Base-by-base conservation (phyloP, 2,888 invertebrate species). In the Tigriopus californicus region DNA sequence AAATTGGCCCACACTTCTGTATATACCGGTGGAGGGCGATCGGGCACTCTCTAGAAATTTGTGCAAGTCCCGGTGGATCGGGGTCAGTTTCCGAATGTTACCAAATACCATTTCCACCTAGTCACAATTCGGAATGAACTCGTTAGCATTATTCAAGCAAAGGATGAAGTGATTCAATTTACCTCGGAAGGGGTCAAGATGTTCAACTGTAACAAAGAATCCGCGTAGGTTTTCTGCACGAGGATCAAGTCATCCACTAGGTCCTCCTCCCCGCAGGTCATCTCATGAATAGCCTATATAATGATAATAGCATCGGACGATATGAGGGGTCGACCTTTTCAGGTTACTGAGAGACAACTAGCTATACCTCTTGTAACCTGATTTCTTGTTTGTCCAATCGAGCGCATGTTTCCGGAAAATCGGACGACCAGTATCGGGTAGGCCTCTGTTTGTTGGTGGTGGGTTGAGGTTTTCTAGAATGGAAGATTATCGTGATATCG, bases 201-300 rank as follows among this genome's bases (percentile, higher is more conserved):
- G 18, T 53, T 53, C n/a, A 53, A 33, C 15, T 33, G 24, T 8
- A 53, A 15, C 24, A 53, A 15, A 53, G 25, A 25, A 5, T 53
- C 54, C 11, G 54, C 54, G 18, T 53, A 53, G 12, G 54, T 53
- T 25, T 33, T 22, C 12, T 40, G 25, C 40, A 53, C 24, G 13
- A 53, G 54, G n/a, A 15, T 53, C 54, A 53, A 5, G 18, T 53
- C 54, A 12, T 53, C 25, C 22, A 53, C 54, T 3, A 53, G 40
- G 18, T 53, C 54, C 15, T 53, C 54, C 11, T 53, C 54, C 2
- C 54, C 54, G 15, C 15, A 33, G 6, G 22, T 33, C 15, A 53
- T 13, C 40, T 53, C 54, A 33, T 25, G 33, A 24, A 53, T 33
- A 13, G 54, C 54, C 33, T 33, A 33, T 5, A 33, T 5, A 33